Evolutionary conservation across 2,113 vertebrate genomes (phyloP).

Genomic region (Thunnus maccoyii): DNA sequence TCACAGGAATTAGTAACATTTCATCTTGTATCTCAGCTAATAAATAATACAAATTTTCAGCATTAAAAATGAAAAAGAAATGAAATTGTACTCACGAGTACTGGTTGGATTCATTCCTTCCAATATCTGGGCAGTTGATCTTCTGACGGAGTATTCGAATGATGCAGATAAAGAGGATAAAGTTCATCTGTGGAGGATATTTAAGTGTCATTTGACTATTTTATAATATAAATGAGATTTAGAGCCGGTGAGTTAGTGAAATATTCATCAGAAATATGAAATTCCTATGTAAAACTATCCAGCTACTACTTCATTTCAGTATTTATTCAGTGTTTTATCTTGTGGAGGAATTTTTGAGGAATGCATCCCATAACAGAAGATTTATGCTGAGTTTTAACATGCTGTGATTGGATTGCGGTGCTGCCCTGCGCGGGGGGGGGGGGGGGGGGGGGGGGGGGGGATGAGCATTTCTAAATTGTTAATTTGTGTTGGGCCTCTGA

Average conservation of each 20-base stretch:
- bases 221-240: neutral
- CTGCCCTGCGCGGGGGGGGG: slow-evolving; percentile 11
- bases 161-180: slow-evolving; percentile 95
- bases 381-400: neutral
- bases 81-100: slow-evolving; percentile 89
- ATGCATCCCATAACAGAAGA: slow-evolving; percentile 11
- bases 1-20: neutral
- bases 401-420: neutral
- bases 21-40: neutral
- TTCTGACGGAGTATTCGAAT: slow-evolving; percentile 97
- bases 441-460: slow-evolving; percentile 8
- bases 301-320: neutral
- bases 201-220: neutral
- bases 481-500: slow-evolving; percentile 36
- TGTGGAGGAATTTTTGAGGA: neutral
- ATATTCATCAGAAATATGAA: neutral
- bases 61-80: neutral
- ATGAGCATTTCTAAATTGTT: slow-evolving; percentile 40
- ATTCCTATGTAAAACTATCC: neutral
- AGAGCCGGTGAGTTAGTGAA: neutral
- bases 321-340: neutral
- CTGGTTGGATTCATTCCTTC: slow-evolving; percentile 93
- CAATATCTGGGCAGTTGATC: slow-evolving; percentile 93
- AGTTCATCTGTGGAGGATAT: slow-evolving; percentile 89
- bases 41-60: slow-evolving; percentile 16